Base-by-base conservation (phyloP, 2,113 vertebrate species). In the Cebidichthys violaceus region DNA sequence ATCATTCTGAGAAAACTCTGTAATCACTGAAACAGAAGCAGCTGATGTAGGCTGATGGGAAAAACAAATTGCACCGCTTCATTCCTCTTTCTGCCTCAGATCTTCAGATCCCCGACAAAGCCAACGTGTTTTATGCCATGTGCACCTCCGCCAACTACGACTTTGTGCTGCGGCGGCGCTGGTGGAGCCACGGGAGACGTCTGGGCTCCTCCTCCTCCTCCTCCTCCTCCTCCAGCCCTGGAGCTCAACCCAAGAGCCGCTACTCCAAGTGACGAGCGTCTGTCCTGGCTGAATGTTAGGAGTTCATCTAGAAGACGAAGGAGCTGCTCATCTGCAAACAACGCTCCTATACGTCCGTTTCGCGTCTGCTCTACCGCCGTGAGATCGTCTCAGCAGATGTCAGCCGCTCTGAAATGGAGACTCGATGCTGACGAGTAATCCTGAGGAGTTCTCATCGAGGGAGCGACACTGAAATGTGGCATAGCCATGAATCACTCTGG, bases 61-160 rank as follows among this genome's bases (percentile, higher is more conserved):
- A 50, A 75, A 33, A 37, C n/a, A 14, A 59, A 62, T 17, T 60
- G 79, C 29, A 54, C 72, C 27, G 4, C 13, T 13, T 20, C 0
- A 9, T 68, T 70, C n/a, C 60, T 85, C 62, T 80, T 67, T 87
- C 29, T 71, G 43, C 81, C 70, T 62, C 94, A 98, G 97, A 97
- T 90, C 94, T 98, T 70, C 94, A 95, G 84, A 96, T 98, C 83
- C 97, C 97, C 0, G 96, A 97, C 82, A 96, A 96, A 4, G 96
- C 96, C 90, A 98, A 98, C 0, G 96, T 96, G 3, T 98, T 96
- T 92, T 98, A 98, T 4, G 97, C 97, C 10, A 97, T 98, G 97
- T 96, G 93, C 76, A 96, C 97, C 20, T 88, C 93, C 0, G 90
- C 92, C 79, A 94, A 96, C 31, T 95, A 96, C 7, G 96, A 97